Evolutionary conservation across 2,797 vertebrate species (phyloP), one percentile per base, ranked within the genome.

Genomic region (Clarias platycephalus): DNA sequence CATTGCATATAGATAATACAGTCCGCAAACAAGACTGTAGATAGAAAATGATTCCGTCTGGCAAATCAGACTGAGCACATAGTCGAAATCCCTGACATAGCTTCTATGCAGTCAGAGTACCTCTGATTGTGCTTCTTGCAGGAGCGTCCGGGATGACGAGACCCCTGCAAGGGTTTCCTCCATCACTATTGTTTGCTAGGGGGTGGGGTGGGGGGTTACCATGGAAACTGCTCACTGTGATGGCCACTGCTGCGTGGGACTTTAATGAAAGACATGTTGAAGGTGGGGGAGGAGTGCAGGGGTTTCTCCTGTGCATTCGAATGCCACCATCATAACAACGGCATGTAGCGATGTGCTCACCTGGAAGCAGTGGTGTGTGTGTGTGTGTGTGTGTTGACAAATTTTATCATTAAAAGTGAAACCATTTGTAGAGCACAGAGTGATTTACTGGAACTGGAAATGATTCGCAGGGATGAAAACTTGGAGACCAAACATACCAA

Each of bases 191-290:
- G 88, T 89, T 90, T 88, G 89, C 86, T 87, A 85, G 84, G 78
- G 71, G 67, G 18, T 37, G 34, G 74, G 10, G 85, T 10, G 16
- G 28, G 28, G 87, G 64, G 89, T 90, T 89, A 80, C 89, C 87
- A 90, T 90, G 86, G 89, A 88, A 89, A 90, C 89, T 90, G 85
- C 80, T 86, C 85, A 76, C 75, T 83, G 87, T 86, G 88, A 89
- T 88, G 88, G 89, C 88, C 88, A 90, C 87, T 88, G 88, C 87
- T 90, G 89, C 81, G 89, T 88, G 87, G 86, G 83, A 86, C 84
- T 90, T 89, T 90, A 89, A 90, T 90, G 88, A 88, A 86, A 84
- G 85, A 81, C 78, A 67, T 68, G 84, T 66, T 84, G 81, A 77
- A 62, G 70, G 83, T 60, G 80, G 87, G 83, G 85, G 72, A 81